Conservation (phyloP, 1,140 invertebrate species). For the Leptinotarsa texana region DNA sequence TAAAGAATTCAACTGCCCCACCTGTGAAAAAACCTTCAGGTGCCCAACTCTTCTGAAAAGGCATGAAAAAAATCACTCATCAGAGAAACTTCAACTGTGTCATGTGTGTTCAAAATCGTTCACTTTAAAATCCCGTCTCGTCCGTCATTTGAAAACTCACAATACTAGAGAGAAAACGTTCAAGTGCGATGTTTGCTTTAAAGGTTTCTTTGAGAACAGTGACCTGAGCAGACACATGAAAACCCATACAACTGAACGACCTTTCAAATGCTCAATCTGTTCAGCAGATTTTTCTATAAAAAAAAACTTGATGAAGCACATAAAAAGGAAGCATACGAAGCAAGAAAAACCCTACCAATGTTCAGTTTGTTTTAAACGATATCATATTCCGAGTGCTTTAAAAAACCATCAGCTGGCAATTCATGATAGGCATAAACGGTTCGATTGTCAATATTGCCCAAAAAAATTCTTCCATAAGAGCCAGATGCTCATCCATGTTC, state of each 20-base stretch:
- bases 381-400: conserved; percentile 67
- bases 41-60: neutral
- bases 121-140: neutral
- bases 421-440: conserved; percentile 75
- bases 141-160: neutral
- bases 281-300: neutral
- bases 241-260: neutral
- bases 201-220: neutral
- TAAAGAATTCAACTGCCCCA: conserved; percentile 48
- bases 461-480: conserved; percentile 5
- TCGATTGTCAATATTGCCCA: conserved; percentile 23
- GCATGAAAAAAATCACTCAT: neutral
- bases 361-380: conserved; percentile 61
- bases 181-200: neutral
- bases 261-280: neutral
- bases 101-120: neutral
- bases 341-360: conserved; percentile 38
- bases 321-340: neutral
- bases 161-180: neutral
- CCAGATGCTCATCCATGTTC: neutral
- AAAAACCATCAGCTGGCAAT: conserved; percentile 65
- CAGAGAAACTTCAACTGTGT: neutral
- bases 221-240: neutral
- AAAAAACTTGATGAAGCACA: neutral
- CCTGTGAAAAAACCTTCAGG: neutral